Evolutionary conservation across 1,140 invertebrate species (phyloP), one percentile per base, ranked within the genome.

Genomic region (Diabrotica undecimpunctata): DNA sequence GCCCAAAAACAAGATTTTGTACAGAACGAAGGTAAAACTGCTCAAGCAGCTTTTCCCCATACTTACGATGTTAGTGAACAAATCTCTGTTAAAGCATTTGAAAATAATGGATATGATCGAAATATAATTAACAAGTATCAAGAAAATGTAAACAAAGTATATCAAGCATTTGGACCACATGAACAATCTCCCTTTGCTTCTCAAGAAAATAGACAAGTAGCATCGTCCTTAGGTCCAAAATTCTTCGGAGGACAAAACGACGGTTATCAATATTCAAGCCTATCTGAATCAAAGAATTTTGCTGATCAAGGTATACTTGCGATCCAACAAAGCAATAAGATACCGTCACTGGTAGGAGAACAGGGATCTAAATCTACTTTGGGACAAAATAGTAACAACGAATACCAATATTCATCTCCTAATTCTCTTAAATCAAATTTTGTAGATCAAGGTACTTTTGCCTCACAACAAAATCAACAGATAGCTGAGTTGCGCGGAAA

Each of bases 11-110:
- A 76, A 52, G 85, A 84, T 39, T 10, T n/a, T n/a, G n/a, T 39
- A 13, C 14, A 35, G 39, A 79, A 78, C 60, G 78, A 79, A 25
- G 61, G 41, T 6, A 25, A 54, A 39, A 35, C 35, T 11, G 69
- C 75, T 25, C 80, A 83, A 66, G 84, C 84, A 38, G 80, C 79
- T 6, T 85, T 81, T 68, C 81, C 80, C 12, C 86, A 85, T 70
- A 82, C 80, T 8, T 82, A 82, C 14, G 80, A 83, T 0, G 82
- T 85, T 50, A 83, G 83, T 13, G 74, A 80, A n/a, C 72, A 80
- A 12, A 80, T 85, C 61, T 78, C 78, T 5, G 77, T 86, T 39
- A 80, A 78, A 7, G 86, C n/a, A n/a, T n/a, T n/a, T n/a, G n/a
- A n/a, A n/a, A n/a, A n/a, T n/a, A n/a, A n/a, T n/a, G n/a, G n/a